phyloP scores from a whole-genome alignment of 1,140 invertebrate species.

The Ostrea edulis region DNA sequence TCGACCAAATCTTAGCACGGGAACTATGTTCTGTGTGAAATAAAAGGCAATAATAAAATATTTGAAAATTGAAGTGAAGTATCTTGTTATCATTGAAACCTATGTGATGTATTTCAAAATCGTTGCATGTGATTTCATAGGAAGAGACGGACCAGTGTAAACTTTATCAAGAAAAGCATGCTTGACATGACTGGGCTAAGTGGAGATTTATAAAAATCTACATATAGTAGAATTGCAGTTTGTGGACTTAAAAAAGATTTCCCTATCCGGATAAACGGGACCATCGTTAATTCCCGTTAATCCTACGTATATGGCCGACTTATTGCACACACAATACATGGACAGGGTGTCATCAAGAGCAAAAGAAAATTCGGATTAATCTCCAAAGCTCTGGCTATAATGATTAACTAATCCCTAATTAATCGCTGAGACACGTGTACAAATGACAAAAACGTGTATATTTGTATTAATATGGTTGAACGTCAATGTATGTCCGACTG shows the following conservation, averaged over 20 bases:
- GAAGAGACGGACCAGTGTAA: neutral
- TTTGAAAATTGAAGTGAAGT: neutral
- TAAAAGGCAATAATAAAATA: conserved; percentile 30
- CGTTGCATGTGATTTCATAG: neutral
- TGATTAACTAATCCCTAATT: neutral
- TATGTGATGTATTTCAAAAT: neutral
- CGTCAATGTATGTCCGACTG: neutral
- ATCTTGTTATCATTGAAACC: neutral
- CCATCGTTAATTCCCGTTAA: neutral
- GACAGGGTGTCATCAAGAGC: neutral
- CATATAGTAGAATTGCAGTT: neutral
- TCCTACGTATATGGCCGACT: neutral
- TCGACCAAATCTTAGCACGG: neutral
- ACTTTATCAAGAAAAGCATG: neutral
- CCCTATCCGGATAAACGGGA: neutral
- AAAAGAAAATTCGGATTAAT: neutral
- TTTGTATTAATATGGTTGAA: neutral
- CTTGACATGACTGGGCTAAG: neutral
- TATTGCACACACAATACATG: neutral
- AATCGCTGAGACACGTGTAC: neutral
- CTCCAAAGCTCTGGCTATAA: neutral
- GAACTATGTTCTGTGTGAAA: neutral
- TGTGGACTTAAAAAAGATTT: neutral
- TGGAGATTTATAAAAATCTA: neutral
- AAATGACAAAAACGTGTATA: neutral